phyloP scores from a whole-genome alignment of 2,888 invertebrate genomes.

The Patella caerulea region DNA sequence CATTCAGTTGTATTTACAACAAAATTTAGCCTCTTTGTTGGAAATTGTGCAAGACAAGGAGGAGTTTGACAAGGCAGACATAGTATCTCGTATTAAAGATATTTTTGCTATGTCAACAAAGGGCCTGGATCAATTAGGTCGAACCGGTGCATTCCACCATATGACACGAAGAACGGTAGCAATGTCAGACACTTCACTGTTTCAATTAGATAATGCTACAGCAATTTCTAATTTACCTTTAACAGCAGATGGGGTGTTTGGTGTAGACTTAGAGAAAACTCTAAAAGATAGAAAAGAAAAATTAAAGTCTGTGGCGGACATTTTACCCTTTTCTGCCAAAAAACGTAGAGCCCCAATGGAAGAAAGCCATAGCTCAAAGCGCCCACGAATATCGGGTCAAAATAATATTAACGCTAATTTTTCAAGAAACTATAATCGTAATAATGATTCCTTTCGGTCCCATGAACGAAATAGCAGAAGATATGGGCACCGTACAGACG shows the following conservation, averaged over 20 bases:
- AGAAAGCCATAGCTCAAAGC: too few species aligned
- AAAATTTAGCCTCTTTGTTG: too few species aligned
- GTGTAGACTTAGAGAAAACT: too few species aligned
- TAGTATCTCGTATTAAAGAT: not conserved
- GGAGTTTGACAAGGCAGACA: not conserved
- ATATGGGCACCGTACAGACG: too few species aligned
- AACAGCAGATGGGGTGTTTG: slow-evolving; percentile 28
- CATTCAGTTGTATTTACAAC: too few species aligned
- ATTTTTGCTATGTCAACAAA: not conserved
- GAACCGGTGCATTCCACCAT: not conserved
- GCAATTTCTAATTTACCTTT: not conserved
- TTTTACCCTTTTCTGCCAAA: slow-evolving; percentile 19
- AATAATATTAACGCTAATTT: too few species aligned
- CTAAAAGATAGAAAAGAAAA: slow-evolving; percentile 37
- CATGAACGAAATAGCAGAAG: too few species aligned
- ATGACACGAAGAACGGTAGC: not conserved
- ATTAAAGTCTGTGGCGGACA: slow-evolving; percentile 27
- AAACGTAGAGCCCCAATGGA: not conserved
- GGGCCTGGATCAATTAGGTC: not conserved
- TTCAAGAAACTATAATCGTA: too few species aligned
- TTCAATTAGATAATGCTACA: not conserved
- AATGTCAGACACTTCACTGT: too few species aligned
- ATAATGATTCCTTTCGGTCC: too few species aligned
- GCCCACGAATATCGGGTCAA: too few species aligned
- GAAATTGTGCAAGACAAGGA: too few species aligned